These are phyloP conservation scores for Gobionotothen gibberifrons DNA, from an alignment of 2,797 vertebrate species.

Conservation along the genomic window DNA sequence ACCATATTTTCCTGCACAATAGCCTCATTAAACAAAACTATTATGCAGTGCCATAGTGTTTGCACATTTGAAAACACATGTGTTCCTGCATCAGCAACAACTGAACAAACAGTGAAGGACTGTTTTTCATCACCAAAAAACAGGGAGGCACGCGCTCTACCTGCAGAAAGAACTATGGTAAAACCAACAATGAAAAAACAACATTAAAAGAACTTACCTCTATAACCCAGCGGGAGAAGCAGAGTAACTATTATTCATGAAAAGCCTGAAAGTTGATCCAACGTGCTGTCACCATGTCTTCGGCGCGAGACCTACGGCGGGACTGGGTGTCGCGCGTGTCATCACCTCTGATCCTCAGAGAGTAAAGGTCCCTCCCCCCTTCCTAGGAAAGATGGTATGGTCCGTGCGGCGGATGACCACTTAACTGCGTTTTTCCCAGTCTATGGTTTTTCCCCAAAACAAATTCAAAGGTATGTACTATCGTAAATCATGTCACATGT, in stretches of 20 bases:
- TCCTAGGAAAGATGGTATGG: conserved; percentile 41
- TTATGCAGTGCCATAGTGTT: not conserved
- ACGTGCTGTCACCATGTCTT: conserved; percentile 53
- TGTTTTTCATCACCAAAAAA: conserved; percentile 20
- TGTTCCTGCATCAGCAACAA: conserved; percentile 42
- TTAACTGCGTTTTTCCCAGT: no score
- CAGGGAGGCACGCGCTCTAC: not conserved
- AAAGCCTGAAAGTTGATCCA: conserved; percentile 1
- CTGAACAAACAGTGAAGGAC: conserved; percentile 3
- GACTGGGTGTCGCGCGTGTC: conserved; percentile 63
- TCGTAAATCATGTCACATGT: not conserved
- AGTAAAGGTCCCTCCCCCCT: conserved; percentile 29
- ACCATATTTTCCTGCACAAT: not conserved
- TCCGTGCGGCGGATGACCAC: conserved; percentile 11
- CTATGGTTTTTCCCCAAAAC: not conserved
- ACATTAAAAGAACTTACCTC: conserved; percentile 42
- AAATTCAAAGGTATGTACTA: not conserved
- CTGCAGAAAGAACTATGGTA: not conserved
- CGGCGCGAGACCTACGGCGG: conserved; percentile 37
- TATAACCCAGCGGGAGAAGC: conserved; percentile 7
- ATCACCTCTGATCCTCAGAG: conserved; percentile 70
- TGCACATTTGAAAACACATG: not conserved
- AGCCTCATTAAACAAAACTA: not conserved
- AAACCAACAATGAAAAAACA: no score
- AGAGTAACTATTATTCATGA: conserved; percentile 16